Evolutionary conservation across 1,140 invertebrate genomes (phyloP).

Genomic region (Manduca sexta): DNA sequence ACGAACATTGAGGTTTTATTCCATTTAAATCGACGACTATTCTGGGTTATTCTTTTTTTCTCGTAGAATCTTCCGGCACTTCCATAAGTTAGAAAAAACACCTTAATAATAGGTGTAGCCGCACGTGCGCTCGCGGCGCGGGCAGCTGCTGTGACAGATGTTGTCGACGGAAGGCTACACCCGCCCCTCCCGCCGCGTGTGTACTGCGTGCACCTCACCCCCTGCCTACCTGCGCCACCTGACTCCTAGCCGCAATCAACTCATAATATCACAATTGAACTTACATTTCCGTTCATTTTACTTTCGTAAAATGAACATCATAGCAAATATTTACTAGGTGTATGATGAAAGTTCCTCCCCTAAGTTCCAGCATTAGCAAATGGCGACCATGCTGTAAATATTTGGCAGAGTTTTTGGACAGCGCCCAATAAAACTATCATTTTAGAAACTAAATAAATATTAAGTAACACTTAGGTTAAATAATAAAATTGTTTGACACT

Average conservation of each 20-base stretch:
- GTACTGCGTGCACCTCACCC: slow-evolving; percentile 4
- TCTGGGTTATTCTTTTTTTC: slow-evolving; percentile 8
- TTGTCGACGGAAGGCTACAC: slow-evolving; percentile 48
- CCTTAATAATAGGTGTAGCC: slow-evolving; percentile 61
- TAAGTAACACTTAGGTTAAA: slow-evolving; percentile 13
- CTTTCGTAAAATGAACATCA: too few species aligned
- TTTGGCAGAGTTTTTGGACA: slow-evolving; percentile 51
- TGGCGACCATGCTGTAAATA: slow-evolving; percentile 41
- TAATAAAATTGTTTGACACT: too few species aligned
- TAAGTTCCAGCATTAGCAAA: slow-evolving; percentile 28
- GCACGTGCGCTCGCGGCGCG: slow-evolving; percentile 53
- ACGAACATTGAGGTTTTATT: neutral
- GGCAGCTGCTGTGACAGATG: slow-evolving; percentile 68
- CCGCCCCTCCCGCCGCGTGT: slow-evolving; percentile 16
- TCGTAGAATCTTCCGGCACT: slow-evolving; percentile 41
- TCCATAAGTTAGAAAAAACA: slow-evolving; percentile 40
- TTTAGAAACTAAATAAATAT: slow-evolving; percentile 22
- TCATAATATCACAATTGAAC: slow-evolving; percentile 25
- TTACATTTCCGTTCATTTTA: slow-evolving; percentile 6
- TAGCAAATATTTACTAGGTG: too few species aligned
- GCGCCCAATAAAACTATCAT: slow-evolving; percentile 32
- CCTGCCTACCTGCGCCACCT: slow-evolving; percentile 46
- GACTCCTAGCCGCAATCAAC: slow-evolving; percentile 34
- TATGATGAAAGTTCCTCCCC: slow-evolving; percentile 10
- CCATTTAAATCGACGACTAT: neutral